These are phyloP conservation scores for Hippocampus mohnikei DNA, from an alignment of 2,113 vertebrate genomes.

Conservation along the genomic window DNA sequence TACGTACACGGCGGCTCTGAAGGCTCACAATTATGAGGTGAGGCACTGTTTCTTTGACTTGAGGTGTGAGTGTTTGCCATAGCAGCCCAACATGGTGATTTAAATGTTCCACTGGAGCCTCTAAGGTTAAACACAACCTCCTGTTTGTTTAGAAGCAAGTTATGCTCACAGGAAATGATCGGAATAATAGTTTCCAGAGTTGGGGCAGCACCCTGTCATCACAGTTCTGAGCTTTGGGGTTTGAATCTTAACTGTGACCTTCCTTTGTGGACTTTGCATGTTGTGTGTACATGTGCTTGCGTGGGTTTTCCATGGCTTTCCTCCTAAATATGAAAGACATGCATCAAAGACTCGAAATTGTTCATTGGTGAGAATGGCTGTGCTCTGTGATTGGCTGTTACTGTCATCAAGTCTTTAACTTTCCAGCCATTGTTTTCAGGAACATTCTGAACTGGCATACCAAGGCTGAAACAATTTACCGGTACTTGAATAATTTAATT, in stretches of 20 bases:
- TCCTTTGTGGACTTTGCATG: too few species aligned
- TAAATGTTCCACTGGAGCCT: neutral
- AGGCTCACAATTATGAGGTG: slow-evolving; percentile 72
- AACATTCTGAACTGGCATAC: too few species aligned
- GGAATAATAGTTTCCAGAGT: neutral
- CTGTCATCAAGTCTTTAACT: too few species aligned
- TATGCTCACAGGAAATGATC: neutral
- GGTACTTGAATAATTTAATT: too few species aligned
- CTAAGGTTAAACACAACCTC: neutral
- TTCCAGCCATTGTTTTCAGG: too few species aligned
- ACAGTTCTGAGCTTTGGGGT: neutral
- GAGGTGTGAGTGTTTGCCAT: neutral
- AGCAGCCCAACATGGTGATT: neutral
- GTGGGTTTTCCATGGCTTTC: too few species aligned
- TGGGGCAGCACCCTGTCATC: neutral
- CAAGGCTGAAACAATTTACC: too few species aligned
- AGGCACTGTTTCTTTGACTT: slow-evolving; percentile 3
- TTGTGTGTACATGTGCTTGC: too few species aligned
- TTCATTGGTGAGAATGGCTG: too few species aligned
- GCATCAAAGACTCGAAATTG: too few species aligned
- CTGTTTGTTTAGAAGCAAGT: neutral
- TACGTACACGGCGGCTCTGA: slow-evolving; percentile 74
- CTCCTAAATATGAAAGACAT: too few species aligned
- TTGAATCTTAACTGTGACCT: neutral
- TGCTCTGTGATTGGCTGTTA: too few species aligned